Base-by-base conservation (phyloP, 2,888 invertebrate species). In the Cecidostiba fungosa region DNA sequence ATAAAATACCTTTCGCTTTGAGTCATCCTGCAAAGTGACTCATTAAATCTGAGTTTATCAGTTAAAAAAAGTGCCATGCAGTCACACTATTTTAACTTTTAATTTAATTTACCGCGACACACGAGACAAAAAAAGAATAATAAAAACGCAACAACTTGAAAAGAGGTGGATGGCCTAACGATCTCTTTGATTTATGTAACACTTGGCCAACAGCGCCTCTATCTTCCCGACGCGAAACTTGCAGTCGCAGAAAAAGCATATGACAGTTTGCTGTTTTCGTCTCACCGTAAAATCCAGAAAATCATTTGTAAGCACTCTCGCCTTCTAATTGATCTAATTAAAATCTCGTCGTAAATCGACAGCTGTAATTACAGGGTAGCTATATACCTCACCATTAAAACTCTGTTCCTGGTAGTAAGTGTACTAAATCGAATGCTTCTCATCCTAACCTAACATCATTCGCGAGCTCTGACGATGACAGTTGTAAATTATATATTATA, bases 171-270 rank as follows among this genome's bases (percentile, higher is more conserved):
- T 26, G 62, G 23, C 62, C 62, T 62, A 62, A 66, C 26, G 29
- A 66, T 26, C 26, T 26, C 26, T 66, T 26, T 66, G 29, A 66
- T 66, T 66, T 66, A 66, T 66, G 29, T 29, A 66, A 66, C 29
- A 26, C 66, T 26, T 16, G 12, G 66, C 23, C 3, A 66, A 26
- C 66, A 62, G 62, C 66, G 23, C 23, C 47, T 66, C 47, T 73
- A 36, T 26, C 66, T 62, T 82, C 47, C 66, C 43, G 66, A 47
- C 66, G 62, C 74, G 23, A 36, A 70, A 79, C 16, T 23, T 70
- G 16, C 32, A 32, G 36, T 66, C 16, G 26, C 29, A 23, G 47
- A 47, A 23, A 23, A 54, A 59, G 16, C 16, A n/a, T 14, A 10
- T 26, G 73, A 73, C 32, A 73, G 47, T 23, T 74, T 26, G 10